Conservation (phyloP, 2,888 invertebrate genomes). For the Blera fallax region DNA sequence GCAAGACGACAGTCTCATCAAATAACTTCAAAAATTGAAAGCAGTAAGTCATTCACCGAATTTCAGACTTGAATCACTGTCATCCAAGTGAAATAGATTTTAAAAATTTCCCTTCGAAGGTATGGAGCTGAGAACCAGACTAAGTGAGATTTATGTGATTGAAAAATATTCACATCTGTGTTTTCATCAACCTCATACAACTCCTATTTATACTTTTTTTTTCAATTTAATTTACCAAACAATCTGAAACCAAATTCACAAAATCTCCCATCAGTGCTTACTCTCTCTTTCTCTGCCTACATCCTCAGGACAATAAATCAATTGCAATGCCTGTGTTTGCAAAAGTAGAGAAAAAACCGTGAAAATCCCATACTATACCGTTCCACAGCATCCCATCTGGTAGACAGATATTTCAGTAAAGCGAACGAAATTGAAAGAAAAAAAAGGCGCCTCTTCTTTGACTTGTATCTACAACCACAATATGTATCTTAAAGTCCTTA, state of each 20-base stretch:
- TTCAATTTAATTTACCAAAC: slow-evolving; percentile 52
- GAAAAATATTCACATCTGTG: slow-evolving; percentile 52
- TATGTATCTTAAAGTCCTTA: slow-evolving; percentile 63
- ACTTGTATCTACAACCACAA: slow-evolving; percentile 58
- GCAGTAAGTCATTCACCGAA: too few species aligned
- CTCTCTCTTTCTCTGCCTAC: slow-evolving; percentile 33
- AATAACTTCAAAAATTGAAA: too few species aligned
- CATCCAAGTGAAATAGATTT: not conserved
- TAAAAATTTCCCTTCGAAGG: not conserved
- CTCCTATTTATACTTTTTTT: slow-evolving; percentile 6
- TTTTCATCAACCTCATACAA: not conserved
- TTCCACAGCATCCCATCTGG: slow-evolving; percentile 56
- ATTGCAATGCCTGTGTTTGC: slow-evolving; percentile 62
- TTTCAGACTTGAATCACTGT: too few species aligned
- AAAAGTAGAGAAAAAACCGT: slow-evolving; percentile 41
- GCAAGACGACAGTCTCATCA: too few species aligned
- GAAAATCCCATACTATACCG: slow-evolving; percentile 49
- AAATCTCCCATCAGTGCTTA: slow-evolving; percentile 35
- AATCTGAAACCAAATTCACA: slow-evolving; percentile 33
- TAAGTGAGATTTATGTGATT: slow-evolving; percentile 34
- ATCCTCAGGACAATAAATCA: slow-evolving; percentile 71
- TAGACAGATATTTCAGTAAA: slow-evolving; percentile 57
- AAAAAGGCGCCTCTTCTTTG: slow-evolving; percentile 60
- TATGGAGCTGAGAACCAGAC: not conserved
- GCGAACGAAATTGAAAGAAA: not conserved